phyloP scores from a whole-genome alignment of 1,140 invertebrate species.

The Caerostris darwini region DNA sequence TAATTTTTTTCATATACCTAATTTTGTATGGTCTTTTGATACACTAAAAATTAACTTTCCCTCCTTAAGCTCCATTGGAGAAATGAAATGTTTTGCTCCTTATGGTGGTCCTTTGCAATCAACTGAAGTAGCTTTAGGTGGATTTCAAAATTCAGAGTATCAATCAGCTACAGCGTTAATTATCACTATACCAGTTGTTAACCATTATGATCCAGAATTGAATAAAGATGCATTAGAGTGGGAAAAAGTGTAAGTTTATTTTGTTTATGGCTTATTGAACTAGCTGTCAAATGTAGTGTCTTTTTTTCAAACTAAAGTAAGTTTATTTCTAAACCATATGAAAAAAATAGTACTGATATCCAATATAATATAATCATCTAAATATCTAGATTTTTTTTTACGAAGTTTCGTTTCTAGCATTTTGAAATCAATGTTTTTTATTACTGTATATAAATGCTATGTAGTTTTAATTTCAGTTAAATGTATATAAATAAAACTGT shows the following conservation, averaged over 20 bases:
- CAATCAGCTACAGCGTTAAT: constrained; percentile 93
- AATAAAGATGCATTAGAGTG: constrained; percentile 90
- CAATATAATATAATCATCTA: neutral
- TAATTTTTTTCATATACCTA: neutral
- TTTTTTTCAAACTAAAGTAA: no score
- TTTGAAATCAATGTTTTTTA: no score
- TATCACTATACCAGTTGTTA: constrained; percentile 94
- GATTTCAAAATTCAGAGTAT: constrained; percentile 89
- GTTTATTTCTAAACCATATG: no score
- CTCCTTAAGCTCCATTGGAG: constrained; percentile 58
- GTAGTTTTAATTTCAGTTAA: no score
- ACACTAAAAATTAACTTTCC: neutral
- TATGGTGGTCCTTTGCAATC: constrained; percentile 94
- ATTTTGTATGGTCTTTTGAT: neutral
- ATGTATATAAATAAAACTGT: no score
- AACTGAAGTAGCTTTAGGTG: constrained; percentile 95
- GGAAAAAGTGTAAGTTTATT: constrained; percentile 88
- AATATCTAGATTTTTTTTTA: no score
- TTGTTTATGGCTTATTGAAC: neutral
- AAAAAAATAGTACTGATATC: neutral
- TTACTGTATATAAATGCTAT: no score
- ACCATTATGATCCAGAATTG: constrained; percentile 89
- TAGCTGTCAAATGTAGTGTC: no score
- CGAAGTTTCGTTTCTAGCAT: no score
- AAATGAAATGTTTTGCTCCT: constrained; percentile 87